A percentile compares a stretch with the other conserved stretches of the same genome.
Conservation (phyloP, 2,888 invertebrate species). For the Tenthredo livida region DNA sequence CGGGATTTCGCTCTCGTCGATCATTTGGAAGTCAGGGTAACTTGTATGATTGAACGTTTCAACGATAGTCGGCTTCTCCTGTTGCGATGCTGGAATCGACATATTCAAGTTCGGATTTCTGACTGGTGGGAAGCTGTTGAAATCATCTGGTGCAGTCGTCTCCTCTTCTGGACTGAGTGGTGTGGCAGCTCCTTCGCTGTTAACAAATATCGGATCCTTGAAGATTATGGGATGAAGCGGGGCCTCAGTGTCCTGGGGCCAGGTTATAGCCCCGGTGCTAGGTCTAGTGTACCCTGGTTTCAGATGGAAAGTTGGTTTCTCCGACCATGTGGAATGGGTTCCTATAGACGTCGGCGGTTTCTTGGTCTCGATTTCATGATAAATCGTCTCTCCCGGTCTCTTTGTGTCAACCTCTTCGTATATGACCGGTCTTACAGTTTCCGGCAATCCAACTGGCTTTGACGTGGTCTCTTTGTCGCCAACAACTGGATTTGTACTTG, state of each 20-base stretch:
- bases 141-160: conserved; percentile 84
- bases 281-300: conserved; percentile 65
- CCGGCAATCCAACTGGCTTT: conserved; percentile 17
- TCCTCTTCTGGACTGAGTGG: conserved; percentile 79
- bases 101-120: conserved; percentile 90
- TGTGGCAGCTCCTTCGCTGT: conserved; percentile 13
- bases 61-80: conserved; percentile 74
- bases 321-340: conserved; percentile 70
- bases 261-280: conserved; percentile 56
- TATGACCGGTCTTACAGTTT: conserved; percentile 24
- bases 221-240: conserved; percentile 22
- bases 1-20: conserved; percentile 84
- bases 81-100: conserved; percentile 80
- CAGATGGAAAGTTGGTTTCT: conserved; percentile 71
- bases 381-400: conserved; percentile 22
- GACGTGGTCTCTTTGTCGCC: background rate
- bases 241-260: conserved; percentile 18
- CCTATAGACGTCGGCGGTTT: conserved; percentile 70
- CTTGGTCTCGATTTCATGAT: conserved; percentile 58
- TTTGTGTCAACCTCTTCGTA: conserved; percentile 27
- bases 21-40: conserved; percentile 73
- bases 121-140: conserved; percentile 91
- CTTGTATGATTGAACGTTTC: conserved; percentile 78
- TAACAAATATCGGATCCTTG: conserved; percentile 40
- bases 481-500: conserved; percentile 61